phyloP scores from a whole-genome alignment of 2,888 invertebrate genomes.

The Cephus sareptanus region DNA sequence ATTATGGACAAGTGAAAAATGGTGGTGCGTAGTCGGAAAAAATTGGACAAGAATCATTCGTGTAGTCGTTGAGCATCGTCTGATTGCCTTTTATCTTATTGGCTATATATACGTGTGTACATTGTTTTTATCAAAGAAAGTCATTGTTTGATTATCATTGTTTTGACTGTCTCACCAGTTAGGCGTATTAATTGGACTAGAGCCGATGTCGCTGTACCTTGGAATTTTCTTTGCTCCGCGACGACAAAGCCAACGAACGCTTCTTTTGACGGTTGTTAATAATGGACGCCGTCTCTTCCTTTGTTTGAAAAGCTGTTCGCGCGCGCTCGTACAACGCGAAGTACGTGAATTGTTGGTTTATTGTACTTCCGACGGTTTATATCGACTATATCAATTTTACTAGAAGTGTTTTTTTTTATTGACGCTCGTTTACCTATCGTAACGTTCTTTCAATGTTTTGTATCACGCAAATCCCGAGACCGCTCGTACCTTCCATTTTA shows the following conservation, averaged over 20 bases:
- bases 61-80: not conserved
- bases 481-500: not conserved
- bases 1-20: not conserved
- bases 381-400: not conserved
- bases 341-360: not conserved
- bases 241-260: not conserved
- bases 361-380: not conserved
- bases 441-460: not conserved
- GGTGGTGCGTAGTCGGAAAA: not conserved
- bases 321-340: conserved; percentile 21
- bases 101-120: not conserved
- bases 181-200: not conserved
- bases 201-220: not conserved
- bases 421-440: not conserved
- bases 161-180: not conserved
- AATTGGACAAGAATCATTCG: not conserved
- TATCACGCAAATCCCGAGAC: not conserved
- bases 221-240: not conserved
- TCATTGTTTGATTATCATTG: not conserved
- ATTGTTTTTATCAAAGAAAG: not conserved
- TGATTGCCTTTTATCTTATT: not conserved
- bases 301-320: conserved; percentile 43
- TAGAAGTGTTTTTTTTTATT: not conserved
- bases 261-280: not conserved
- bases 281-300: conserved; percentile 16